Percentiles rank a stretch among this genome's conserved stretches.
Evolutionary conservation across 2,113 vertebrate genomes (phyloP).

Genomic region (Lagenorhynchus albirostris): DNA sequence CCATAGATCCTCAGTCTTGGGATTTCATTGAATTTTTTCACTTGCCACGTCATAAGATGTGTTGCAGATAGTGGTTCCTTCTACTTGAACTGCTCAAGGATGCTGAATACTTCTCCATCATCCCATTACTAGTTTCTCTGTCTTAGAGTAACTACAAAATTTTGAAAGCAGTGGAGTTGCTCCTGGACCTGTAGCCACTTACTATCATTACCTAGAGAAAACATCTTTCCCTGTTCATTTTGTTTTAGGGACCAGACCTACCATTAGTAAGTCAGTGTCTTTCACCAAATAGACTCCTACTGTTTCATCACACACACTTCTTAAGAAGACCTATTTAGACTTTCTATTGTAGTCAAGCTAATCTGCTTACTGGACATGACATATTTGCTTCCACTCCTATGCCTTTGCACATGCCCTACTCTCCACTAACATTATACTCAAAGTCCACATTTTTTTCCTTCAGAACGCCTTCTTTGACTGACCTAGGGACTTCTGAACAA

Average conservation of each 20-base stretch:
- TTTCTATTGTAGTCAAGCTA: constrained; percentile 45
- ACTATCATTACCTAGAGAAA: background rate
- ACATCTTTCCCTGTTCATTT: constrained; percentile 11
- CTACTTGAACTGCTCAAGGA: background rate
- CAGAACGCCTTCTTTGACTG: background rate
- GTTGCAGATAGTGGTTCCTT: constrained; percentile 21
- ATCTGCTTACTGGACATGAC: constrained; percentile 34
- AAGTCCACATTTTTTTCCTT: constrained; percentile 12
- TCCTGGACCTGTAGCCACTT: background rate
- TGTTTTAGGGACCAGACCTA: constrained; percentile 34
- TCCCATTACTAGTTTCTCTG: constrained; percentile 26
- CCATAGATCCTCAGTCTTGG: background rate
- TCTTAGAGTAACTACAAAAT: constrained; percentile 19
- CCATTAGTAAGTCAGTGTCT: background rate
- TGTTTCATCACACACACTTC: constrained; percentile 17
- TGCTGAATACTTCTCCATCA: background rate
- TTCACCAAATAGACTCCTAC: background rate
- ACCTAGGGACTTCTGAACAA: background rate
- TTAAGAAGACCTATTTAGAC: constrained; percentile 25
- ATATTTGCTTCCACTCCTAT: constrained; percentile 18
- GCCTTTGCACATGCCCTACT: constrained; percentile 10
- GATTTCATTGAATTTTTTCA: constrained; percentile 20
- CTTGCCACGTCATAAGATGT: background rate
- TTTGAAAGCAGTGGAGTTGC: constrained; percentile 16
- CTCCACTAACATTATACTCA: constrained; percentile 17